Conservation (phyloP, 2,113 vertebrate species). For the Piliocolobus tephrosceles region DNA sequence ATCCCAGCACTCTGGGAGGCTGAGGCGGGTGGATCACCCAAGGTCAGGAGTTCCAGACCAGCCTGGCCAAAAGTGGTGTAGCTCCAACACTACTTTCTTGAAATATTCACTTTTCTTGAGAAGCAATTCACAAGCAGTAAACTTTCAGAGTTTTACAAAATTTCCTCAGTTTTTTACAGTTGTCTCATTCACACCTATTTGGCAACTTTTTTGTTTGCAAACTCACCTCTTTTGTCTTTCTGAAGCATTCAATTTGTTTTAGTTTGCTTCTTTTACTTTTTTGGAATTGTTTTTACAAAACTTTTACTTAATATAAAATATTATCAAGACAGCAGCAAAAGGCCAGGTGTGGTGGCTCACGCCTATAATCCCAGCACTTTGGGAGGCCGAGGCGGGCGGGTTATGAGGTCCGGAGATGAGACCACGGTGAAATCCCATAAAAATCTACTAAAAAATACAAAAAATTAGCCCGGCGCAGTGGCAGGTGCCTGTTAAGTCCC, state of each 20-base stretch:
- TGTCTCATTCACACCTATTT: background rate
- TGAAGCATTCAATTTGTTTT: background rate
- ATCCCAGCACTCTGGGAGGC: no score
- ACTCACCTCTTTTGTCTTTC: constrained; percentile 13
- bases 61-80: background rate
- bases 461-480: no score
- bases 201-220: constrained; percentile 5
- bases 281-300: background rate
- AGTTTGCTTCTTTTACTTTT: background rate
- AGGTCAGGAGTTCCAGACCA: no score
- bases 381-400: no score
- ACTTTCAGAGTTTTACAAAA: background rate
- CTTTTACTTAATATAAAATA: constrained; percentile 32
- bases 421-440: no score
- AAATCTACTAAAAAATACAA: no score
- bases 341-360: no score
- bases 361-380: no score
- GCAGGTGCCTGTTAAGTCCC: no score
- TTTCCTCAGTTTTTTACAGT: constrained; percentile 10
- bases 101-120: background rate
- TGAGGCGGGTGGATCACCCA: no score
- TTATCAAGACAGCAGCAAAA: background rate
- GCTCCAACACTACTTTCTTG: background rate
- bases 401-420: no score
- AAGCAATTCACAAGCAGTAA: background rate